phyloP scores from a whole-genome alignment of 1,140 invertebrate species.

The Conus ventricosus region DNA sequence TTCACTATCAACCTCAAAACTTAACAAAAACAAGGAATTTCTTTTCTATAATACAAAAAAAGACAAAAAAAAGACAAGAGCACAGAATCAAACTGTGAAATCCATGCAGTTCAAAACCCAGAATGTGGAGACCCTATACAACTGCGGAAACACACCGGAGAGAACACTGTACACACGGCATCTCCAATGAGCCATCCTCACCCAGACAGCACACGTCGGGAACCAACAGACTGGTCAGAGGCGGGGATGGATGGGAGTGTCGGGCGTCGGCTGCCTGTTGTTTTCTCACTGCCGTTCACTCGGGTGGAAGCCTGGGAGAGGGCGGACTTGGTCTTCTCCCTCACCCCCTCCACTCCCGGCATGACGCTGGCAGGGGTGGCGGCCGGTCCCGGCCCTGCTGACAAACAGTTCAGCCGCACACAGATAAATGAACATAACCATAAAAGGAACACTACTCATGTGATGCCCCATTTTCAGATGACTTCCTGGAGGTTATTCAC shows the following conservation, averaged over 20 bases:
- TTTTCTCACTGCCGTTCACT: conserved; percentile 35
- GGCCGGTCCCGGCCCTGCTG: background rate
- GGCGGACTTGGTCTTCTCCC: conserved; percentile 61
- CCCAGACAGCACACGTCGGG: conserved; percentile 44
- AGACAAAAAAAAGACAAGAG: too few relatives aligned
- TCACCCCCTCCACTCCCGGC: background rate
- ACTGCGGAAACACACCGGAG: too few relatives aligned
- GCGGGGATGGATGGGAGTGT: conserved; percentile 6
- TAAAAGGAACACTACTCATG: background rate
- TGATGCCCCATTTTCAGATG: too few relatives aligned
- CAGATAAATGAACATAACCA: background rate
- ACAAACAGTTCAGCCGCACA: background rate
- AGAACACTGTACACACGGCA: too few relatives aligned
- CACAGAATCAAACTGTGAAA: too few relatives aligned
- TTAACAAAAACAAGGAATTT: too few relatives aligned
- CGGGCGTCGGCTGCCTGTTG: background rate
- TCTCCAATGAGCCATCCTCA: background rate
- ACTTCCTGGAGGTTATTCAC: too few relatives aligned
- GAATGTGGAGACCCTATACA: too few relatives aligned
- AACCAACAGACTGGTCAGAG: background rate
- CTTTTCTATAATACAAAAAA: too few relatives aligned
- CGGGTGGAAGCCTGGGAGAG: conserved; percentile 43
- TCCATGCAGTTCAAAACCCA: too few relatives aligned
- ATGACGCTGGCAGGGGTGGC: conserved; percentile 22
- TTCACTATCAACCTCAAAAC: too few relatives aligned